Conservation (phyloP, 2,797 vertebrate species). For the Hypotaenidia okinawae region DNA sequence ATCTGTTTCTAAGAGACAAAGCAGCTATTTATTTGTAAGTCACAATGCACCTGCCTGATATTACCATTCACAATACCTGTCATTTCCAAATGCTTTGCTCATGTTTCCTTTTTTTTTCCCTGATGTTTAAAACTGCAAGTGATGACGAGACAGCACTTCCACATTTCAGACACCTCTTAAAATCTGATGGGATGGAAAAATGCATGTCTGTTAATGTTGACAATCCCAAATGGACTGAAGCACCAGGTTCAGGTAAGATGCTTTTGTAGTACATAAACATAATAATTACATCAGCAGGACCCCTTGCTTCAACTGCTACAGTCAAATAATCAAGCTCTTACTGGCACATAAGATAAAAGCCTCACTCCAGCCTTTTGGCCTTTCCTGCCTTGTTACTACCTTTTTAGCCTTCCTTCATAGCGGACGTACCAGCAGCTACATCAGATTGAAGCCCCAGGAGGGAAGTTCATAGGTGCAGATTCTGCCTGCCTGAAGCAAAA, state of each 20-base stretch:
- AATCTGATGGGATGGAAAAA: neutral
- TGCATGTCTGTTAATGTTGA: neutral
- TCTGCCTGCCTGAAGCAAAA: neutral
- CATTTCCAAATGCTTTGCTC: neutral
- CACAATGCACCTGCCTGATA: neutral
- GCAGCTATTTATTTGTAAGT: neutral
- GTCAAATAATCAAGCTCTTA: neutral
- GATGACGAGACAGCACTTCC: neutral
- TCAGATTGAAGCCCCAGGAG: neutral
- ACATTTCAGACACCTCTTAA: neutral
- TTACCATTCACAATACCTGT: neutral
- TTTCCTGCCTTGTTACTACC: neutral
- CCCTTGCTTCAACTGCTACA: neutral
- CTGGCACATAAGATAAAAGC: neutral
- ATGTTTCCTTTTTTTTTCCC: neutral
- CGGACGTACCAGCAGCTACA: accelerated
- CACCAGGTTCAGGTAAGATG: neutral
- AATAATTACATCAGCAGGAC: neutral
- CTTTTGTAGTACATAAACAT: neutral
- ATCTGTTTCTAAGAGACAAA: neutral
- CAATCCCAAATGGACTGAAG: neutral
- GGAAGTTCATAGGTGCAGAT: neutral
- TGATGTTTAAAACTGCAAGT: neutral
- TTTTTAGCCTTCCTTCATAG: neutral
- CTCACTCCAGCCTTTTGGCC: neutral